Percentiles rank a stretch among this genome's conserved stretches.
These are phyloP conservation scores for Sigmodon hispidus DNA, from an alignment of 2,113 vertebrate genomes.

Conservation along the genomic window DNA sequence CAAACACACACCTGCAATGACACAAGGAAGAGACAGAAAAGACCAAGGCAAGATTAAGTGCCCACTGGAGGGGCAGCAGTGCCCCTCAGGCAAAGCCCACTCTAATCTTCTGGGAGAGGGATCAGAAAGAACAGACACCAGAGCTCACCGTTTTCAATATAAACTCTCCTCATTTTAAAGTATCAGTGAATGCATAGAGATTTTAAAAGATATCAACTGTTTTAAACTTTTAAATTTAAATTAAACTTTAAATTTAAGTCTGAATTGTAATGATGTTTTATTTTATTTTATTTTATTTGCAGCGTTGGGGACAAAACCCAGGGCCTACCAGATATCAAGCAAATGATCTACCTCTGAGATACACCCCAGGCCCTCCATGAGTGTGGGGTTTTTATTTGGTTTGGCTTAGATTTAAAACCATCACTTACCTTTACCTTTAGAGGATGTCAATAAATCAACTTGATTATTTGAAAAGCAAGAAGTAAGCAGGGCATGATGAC, in stretches of 20 bases:
- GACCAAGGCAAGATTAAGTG: not conserved
- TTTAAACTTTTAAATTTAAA: too few relatives aligned
- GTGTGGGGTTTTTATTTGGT: not conserved
- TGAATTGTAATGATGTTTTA: not conserved
- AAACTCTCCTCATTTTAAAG: constrained; percentile 31
- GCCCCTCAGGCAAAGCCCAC: not conserved
- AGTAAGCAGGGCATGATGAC: not conserved
- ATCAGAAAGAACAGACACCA: not conserved
- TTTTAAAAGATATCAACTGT: constrained; percentile 1
- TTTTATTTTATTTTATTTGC: not conserved
- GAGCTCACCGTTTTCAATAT: constrained; percentile 1
- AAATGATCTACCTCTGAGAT: not conserved
- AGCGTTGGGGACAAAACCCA: not conserved
- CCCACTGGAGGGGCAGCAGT: not conserved
- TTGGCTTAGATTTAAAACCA: not conserved
- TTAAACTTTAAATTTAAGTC: too few relatives aligned
- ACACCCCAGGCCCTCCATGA: not conserved
- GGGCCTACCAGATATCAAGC: not conserved
- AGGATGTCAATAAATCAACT: not conserved
- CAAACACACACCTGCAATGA: not conserved
- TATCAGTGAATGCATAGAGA: not conserved
- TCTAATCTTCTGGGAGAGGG: not conserved
- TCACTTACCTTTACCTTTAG: not conserved
- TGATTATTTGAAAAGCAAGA: too few relatives aligned
- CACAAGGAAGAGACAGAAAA: not conserved